Evolutionary conservation across 2,888 invertebrate genomes (phyloP).

Genomic region (Macrophya annulata): DNA sequence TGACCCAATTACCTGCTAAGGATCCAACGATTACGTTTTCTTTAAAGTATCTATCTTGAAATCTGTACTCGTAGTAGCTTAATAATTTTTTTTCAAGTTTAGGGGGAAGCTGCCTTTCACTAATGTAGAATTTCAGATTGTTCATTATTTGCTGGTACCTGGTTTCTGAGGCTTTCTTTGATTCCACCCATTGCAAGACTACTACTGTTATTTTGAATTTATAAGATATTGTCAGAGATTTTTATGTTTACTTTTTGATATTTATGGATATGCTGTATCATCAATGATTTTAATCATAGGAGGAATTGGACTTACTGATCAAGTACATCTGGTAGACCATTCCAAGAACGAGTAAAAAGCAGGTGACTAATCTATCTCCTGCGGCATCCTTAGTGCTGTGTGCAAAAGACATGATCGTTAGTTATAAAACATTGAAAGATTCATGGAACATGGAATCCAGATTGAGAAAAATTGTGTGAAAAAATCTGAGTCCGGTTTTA

Average conservation of each 20-base stretch:
- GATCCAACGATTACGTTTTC: slow-evolving; percentile 81
- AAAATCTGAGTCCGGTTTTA: neutral
- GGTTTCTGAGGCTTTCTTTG: slow-evolving; percentile 77
- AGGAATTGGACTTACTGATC: slow-evolving; percentile 71
- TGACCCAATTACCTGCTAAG: slow-evolving; percentile 79
- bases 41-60: slow-evolving; percentile 82
- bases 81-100: slow-evolving; percentile 81
- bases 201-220: slow-evolving; percentile 72
- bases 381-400: neutral
- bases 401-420: neutral
- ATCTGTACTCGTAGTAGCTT: slow-evolving; percentile 83
- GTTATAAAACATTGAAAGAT: neutral
- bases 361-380: slow-evolving; percentile 67
- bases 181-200: slow-evolving; percentile 77
- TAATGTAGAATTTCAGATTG: slow-evolving; percentile 83
- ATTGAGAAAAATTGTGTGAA: neutral
- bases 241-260: neutral
- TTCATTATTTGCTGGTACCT: slow-evolving; percentile 82
- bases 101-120: slow-evolving; percentile 82
- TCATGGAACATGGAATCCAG: neutral
- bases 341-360: slow-evolving; percentile 69
- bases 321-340: slow-evolving; percentile 70
- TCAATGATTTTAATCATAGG: slow-evolving; percentile 59
- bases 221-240: neutral
- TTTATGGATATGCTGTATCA: too few species aligned